Conservation (phyloP, 2,888 invertebrate species). For the Acronicta leporina region DNA sequence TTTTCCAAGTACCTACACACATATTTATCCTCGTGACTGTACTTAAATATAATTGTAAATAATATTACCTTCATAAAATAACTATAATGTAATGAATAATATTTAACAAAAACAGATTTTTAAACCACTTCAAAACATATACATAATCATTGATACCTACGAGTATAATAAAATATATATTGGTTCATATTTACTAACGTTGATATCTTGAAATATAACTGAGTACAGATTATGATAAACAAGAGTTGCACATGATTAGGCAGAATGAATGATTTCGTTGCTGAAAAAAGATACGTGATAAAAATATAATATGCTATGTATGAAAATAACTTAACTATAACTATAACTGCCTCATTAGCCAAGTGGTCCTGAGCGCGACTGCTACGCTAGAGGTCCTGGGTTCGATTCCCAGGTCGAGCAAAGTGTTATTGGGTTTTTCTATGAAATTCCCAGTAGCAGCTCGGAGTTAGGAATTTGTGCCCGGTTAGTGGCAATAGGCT, state of each 20-base stretch:
- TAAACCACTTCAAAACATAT: conserved; percentile 17
- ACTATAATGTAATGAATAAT: conserved; percentile 12
- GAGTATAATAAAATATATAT: conserved; percentile 29
- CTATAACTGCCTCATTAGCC: no score
- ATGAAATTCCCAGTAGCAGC: no score
- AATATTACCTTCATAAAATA: no score
- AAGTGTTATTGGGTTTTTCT: no score
- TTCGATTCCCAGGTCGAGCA: no score
- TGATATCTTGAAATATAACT: conserved; percentile 7
- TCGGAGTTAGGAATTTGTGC: no score
- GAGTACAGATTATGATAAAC: conserved; percentile 7
- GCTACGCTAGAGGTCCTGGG: no score
- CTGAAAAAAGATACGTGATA: conserved; percentile 1
- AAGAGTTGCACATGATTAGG: neutral
- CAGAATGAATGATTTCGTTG: neutral
- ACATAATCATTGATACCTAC: conserved; percentile 9
- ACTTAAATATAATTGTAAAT: neutral
- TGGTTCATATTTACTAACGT: conserved; percentile 13
- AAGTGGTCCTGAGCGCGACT: no score
- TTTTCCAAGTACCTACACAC: no score
- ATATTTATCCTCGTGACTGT: no score
- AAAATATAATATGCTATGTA: neutral
- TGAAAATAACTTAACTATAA: no score
- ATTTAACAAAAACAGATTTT: conserved; percentile 46
- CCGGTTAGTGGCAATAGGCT: no score